Conservation (phyloP, 2,888 invertebrate species). For the Tigriopus californicus region DNA sequence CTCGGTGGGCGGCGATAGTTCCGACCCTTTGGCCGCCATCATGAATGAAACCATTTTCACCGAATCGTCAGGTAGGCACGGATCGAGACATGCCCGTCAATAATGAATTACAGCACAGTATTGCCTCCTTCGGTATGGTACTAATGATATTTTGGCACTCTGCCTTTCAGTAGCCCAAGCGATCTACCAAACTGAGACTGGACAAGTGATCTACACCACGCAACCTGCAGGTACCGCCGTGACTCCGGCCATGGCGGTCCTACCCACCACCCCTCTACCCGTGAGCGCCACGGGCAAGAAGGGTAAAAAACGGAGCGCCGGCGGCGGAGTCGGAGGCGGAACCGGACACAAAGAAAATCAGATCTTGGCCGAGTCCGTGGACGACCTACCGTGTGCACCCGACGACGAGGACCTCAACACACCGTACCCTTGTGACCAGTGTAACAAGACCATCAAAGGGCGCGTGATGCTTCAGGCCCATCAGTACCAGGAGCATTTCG, state of each 20-base stretch:
- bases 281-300: background rate
- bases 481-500: conserved; percentile 16
- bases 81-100: background rate
- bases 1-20: background rate
- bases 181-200: conserved; percentile 8
- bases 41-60: conserved; percentile 16
- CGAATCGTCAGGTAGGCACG: conserved; percentile 4
- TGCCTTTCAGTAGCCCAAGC: background rate
- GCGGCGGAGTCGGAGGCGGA: background rate
- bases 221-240: background rate
- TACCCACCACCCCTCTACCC: background rate
- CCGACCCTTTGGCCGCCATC: conserved; percentile 14
- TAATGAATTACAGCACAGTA: no score
- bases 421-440: conserved; percentile 13
- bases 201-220: conserved; percentile 13
- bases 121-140: no score
- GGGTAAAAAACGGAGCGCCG: conserved; percentile 4
- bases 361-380: conserved; percentile 6
- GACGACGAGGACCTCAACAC: conserved; percentile 15
- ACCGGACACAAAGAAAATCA: conserved; percentile 2
- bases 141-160: no score
- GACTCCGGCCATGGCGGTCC: background rate
- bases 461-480: conserved; percentile 15
- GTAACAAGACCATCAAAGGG: conserved; percentile 14
- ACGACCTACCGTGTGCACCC: conserved; percentile 14